Base-by-base conservation (phyloP, 2,113 vertebrate species). In the Mus spicilegus region DNA sequence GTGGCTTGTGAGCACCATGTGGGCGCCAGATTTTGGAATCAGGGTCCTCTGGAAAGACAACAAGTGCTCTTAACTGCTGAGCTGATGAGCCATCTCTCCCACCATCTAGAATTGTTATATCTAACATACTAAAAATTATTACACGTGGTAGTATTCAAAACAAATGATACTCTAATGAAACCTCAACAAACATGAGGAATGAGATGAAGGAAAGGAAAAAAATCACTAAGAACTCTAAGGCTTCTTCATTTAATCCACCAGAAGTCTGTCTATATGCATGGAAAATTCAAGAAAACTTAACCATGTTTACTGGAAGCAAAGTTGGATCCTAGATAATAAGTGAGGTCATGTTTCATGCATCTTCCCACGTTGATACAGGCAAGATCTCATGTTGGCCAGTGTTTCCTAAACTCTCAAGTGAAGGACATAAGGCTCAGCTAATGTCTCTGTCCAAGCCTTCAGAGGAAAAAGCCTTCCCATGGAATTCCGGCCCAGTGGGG, bases 141-240 rank as follows among this genome's bases (percentile, higher is more conserved):
- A 93, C 70, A 96, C 97, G 95, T 93, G 81, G 95, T 95, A 96
- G 97, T 92, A 97, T 97, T 96, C 91, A 92, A 98, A 98, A 96
- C 93, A 98, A 97, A 88, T 96, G 96, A 97, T 92, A 97, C 91
- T 97, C 98, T 94, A 96, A 87, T 96, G 78, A 96, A 93, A 90
- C 42, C 36, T 81, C 88, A 81, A 82, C 24, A 70, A 90, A 42
- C 0, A 0, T 73, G 81, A 51, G 11, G 39, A n/a, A 56, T 22
- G 28, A 93, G 58, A 26, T 24, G 11, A 22, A 67, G 14, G 36
- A 72, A 17, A 90, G 13, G 22, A 54, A 91, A 51, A 24, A 51
- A 24, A 9, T 73, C 30, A 80, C 54, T 61, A 84, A 76, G 58
- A 92, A 84, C 6, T 9, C 46, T 22, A 81, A 95, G 58, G n/a